These are phyloP conservation scores for Diadophis punctatus DNA, from an alignment of 2,113 vertebrate genomes.

Conservation along the genomic window DNA sequence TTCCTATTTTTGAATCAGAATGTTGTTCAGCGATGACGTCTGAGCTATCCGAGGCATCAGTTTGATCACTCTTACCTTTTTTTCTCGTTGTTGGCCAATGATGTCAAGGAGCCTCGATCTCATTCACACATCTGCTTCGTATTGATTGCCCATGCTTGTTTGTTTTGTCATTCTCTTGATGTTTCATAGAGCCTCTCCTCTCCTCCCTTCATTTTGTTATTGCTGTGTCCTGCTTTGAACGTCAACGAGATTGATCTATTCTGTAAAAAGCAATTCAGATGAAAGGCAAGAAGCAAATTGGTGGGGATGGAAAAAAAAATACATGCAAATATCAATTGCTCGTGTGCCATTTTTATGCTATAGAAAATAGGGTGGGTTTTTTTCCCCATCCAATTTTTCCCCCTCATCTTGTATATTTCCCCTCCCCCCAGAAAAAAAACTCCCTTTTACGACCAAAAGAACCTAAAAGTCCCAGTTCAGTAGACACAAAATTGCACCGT, in stretches of 20 bases:
- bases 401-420: constrained; percentile 50
- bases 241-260: constrained; percentile 25
- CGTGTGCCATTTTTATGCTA: constrained; percentile 25
- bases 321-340: constrained; percentile 37
- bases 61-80: neutral
- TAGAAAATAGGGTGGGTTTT: neutral
- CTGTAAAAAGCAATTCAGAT: constrained; percentile 26
- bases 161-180: constrained; percentile 18
- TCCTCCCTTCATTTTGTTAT: neutral
- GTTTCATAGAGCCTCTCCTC: neutral
- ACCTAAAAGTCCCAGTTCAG: constrained; percentile 57
- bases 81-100: neutral
- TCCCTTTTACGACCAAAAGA: constrained; percentile 16
- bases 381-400: neutral
- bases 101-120: neutral
- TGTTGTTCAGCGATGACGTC: neutral
- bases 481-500: constrained; percentile 58
- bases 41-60: neutral
- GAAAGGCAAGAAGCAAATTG: neutral
- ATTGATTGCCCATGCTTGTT: neutral
- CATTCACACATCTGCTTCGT: neutral
- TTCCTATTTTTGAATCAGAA: neutral
- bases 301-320: constrained; percentile 21
- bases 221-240: constrained; percentile 8
- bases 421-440: constrained; percentile 51